Base-by-base conservation (phyloP, 2,113 vertebrate genomes). In the Hemicordylus capensis region DNA sequence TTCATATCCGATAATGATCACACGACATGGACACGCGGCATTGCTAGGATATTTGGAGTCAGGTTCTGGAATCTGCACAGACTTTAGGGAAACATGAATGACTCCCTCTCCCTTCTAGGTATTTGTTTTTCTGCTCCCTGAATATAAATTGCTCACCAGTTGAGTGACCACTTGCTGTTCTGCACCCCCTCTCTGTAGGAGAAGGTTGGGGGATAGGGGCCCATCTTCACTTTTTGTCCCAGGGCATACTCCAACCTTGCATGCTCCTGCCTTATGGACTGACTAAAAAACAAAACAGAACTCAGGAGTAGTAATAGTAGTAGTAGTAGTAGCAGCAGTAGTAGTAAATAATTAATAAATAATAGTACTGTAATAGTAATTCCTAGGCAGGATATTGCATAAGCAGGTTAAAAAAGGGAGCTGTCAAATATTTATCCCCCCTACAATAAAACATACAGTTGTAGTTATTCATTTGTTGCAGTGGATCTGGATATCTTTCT, bases 1-100 rank as follows among this genome's bases (percentile, higher is more conserved):
- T 78, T 77, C 46, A 69, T 85, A 77, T 85, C 83, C 28, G 75
- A 78, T 48, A 24, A 34, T 85, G 75, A 85, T 46, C 63, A 4
- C 83, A 77, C 51, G 58, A 26, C 74, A 56, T 56, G 83, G 76
- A 75, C 83, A 77, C 34, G 83, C 51, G 26, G 46, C 7, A 28
- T 44, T 34, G 31, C 51, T 44, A 10, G 39, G 75, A 37, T 85
- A 85, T 85, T 77, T 85, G 70, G 77, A 85, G n/a, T n/a, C n/a
- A n/a, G 83, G 24, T 77, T 24, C 34, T 58, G 75, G 63, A 67
- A 58, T 78, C 63, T 15, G 2, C 28, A 48, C 64, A 77, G 74
- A 44, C 63, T n/a, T 42, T 37, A 76, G 34, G 66, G 48, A 34
- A 77, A 85, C 37, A n/a, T n/a, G n/a, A n/a, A 69, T 37, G 83